phyloP scores from a whole-genome alignment of 2,113 vertebrate species.

The Istiophorus platypterus region DNA sequence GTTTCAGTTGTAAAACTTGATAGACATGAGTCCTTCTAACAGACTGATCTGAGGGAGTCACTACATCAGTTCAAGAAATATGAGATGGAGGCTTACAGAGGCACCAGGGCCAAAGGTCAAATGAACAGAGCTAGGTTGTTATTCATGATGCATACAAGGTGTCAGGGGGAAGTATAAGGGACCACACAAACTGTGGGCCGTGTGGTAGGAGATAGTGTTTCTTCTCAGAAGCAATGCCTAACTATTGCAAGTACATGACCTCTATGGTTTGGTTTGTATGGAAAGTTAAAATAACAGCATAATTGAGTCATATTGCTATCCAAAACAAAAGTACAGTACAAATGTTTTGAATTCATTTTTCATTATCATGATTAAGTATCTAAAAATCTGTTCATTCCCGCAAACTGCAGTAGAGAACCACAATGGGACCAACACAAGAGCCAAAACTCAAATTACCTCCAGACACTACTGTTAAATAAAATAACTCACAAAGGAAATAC shows the following conservation, averaged over 20 bases:
- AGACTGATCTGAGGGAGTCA: conserved; percentile 6
- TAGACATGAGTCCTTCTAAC: background rate
- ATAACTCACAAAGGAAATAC: background rate
- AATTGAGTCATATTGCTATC: conserved; percentile 8
- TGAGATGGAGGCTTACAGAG: conserved; percentile 25
- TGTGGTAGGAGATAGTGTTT: background rate
- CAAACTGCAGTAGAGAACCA: conserved; percentile 3
- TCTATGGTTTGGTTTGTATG: background rate
- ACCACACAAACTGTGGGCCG: conserved; percentile 48
- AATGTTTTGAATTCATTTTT: conserved; percentile 32
- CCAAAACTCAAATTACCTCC: conserved; percentile 35
- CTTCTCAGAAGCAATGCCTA: conserved; percentile 7
- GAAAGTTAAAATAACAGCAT: conserved; percentile 25
- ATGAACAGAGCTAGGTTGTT: conserved; percentile 43
- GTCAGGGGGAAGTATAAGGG: conserved; percentile 1
- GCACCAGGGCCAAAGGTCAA: conserved; percentile 37
- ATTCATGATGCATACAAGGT: conserved; percentile 41
- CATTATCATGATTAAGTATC: conserved; percentile 22
- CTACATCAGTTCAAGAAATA: conserved; percentile 22
- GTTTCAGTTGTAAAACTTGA: conserved; percentile 18
- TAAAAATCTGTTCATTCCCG: conserved; percentile 7
- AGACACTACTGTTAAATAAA: conserved; percentile 2
- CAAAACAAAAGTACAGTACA: background rate
- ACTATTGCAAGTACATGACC: background rate
- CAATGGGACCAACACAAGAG: conserved; percentile 5